Evolutionary conservation across 1,140 invertebrate genomes (phyloP).

Genomic region (Cecropterus lyciades): DNA sequence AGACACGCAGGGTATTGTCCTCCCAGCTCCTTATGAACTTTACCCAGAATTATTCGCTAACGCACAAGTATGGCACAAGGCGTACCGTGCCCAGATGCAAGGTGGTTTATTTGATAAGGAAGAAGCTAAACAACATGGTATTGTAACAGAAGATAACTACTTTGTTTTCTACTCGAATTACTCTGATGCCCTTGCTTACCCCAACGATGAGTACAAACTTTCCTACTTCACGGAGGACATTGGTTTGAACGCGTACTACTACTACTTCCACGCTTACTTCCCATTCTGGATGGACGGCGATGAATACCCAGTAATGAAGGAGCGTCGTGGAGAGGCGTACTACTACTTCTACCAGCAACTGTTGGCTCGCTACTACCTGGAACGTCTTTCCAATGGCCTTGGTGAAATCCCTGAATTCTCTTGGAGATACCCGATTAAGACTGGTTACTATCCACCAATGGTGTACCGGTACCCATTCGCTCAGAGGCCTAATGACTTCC

Average conservation of each 20-base stretch:
- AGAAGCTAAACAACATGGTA: conserved; percentile 59
- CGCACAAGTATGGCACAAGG: conserved; percentile 83
- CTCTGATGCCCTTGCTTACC: conserved; percentile 78
- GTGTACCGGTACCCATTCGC: conserved; percentile 56
- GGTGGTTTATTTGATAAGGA: conserved; percentile 49
- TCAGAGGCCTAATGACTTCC: conserved; percentile 62
- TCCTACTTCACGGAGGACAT: conserved; percentile 90
- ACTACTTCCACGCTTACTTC: conserved; percentile 87
- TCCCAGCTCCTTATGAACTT: conserved; percentile 87
- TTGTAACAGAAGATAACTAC: conserved; percentile 73
- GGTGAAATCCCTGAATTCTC: conserved; percentile 86
- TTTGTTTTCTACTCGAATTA: conserved; percentile 82
- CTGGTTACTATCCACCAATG: conserved; percentile 85
- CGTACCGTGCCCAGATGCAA: conserved; percentile 86
- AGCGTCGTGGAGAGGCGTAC: conserved; percentile 86
- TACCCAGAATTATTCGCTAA: conserved; percentile 87
- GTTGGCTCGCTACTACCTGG: conserved; percentile 88
- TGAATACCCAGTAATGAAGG: conserved; percentile 71
- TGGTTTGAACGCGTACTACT: conserved; percentile 89
- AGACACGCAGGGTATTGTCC: conserved; percentile 84
- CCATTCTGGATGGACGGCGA: conserved; percentile 87
- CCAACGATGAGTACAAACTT: conserved; percentile 86
- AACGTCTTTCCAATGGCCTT: conserved; percentile 87
- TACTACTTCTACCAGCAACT: conserved; percentile 86
- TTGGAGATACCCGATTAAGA: conserved; percentile 82